These are phyloP conservation scores for Micrasema longulum DNA, from an alignment of 1,140 invertebrate species.

Conservation along the genomic window DNA sequence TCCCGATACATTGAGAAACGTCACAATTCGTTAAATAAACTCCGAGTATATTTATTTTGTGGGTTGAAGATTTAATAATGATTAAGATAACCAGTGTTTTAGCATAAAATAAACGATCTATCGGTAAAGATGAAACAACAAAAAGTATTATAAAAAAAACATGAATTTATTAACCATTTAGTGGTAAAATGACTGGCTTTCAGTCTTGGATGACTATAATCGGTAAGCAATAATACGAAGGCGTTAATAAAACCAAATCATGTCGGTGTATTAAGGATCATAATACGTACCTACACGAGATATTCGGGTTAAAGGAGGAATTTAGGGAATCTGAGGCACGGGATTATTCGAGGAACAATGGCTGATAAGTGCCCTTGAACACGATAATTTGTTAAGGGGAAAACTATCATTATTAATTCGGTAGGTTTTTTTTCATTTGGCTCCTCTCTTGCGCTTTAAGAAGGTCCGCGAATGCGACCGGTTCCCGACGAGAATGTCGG, in stretches of 20 bases:
- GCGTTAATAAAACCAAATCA: conserved; percentile 31
- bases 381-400: conserved; percentile 46
- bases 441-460: background rate
- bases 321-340: conserved; percentile 35
- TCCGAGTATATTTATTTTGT: conserved; percentile 5
- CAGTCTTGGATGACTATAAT: conserved; percentile 32
- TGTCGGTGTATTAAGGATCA: conserved; percentile 23
- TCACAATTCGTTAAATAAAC: conserved; percentile 1
- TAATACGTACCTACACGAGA: conserved; percentile 1
- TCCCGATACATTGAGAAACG: too few species aligned
- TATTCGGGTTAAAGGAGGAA: conserved; percentile 27
- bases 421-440: conserved; percentile 17
- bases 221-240: conserved; percentile 30
- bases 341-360: conserved; percentile 26
- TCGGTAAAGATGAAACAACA: conserved; percentile 33
- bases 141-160: conserved; percentile 18
- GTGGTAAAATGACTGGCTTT: conserved; percentile 33
- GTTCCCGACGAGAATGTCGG: conserved; percentile 37
- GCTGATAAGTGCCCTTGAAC: conserved; percentile 46
- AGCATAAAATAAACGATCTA: background rate
- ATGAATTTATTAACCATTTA: conserved; percentile 38
- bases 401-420: conserved; percentile 49
- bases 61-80: conserved; percentile 34
- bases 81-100: conserved; percentile 3
- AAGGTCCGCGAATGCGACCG: conserved; percentile 26